Percentiles rank a stretch among this genome's conserved stretches.
phyloP scores from a whole-genome alignment of 2,888 invertebrate genomes.

The Lamellibrachia columna region DNA sequence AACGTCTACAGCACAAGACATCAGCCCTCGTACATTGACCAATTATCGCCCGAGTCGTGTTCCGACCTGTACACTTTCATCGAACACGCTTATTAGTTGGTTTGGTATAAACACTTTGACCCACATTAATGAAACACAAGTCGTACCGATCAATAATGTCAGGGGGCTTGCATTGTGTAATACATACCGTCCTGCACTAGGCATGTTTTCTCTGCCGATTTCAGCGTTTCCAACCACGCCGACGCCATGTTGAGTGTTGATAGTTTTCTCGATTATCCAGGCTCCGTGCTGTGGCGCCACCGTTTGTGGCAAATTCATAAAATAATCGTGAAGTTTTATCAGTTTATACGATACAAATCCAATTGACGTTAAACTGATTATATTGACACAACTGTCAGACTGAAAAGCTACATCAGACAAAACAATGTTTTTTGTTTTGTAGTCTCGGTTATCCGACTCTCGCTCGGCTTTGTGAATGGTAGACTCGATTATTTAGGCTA shows the following conservation, averaged over 20 bases:
- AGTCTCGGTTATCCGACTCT: too few species aligned
- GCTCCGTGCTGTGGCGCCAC: not conserved
- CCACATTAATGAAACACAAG: not conserved
- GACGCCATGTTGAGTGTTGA: not conserved
- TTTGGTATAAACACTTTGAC: not conserved
- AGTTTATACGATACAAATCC: too few species aligned
- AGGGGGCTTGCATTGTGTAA: not conserved
- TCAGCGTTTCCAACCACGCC: constrained; percentile 30
- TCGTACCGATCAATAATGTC: not conserved
- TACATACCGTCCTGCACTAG: constrained; percentile 59
- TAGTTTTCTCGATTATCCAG: not conserved
- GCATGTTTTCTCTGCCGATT: constrained; percentile 60
- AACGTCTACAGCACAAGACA: too few species aligned
- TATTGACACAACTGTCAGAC: too few species aligned
- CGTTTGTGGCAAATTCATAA: not conserved
- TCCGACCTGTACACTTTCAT: not conserved
- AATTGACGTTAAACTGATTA: too few species aligned
- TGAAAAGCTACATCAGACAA: too few species aligned
- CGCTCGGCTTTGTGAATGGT: too few species aligned
- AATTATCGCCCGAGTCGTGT: not conserved
- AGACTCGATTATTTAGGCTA: too few species aligned
- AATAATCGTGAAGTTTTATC: too few species aligned
- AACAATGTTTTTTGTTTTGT: too few species aligned
- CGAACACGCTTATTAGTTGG: not conserved
- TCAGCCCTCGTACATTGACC: not conserved